Evolutionary conservation across 2,113 vertebrate genomes (phyloP).

Genomic region (Condylura cristata): DNA sequence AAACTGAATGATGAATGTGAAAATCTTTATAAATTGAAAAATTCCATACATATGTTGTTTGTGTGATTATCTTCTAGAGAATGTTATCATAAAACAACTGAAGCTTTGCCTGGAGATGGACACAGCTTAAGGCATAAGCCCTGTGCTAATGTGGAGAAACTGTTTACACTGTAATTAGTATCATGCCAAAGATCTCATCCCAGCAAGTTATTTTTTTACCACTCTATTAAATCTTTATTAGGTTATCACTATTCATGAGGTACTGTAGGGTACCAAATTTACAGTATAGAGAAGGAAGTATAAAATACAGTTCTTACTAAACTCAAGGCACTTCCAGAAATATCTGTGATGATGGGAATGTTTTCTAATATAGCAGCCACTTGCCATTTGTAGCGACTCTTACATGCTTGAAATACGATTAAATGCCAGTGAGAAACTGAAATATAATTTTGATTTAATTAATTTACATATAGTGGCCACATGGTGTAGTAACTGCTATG

Average conservation of each 20-base stretch:
- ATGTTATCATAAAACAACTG: background rate
- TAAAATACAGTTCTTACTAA: conserved; percentile 12
- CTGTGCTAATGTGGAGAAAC: background rate
- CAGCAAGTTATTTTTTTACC: conserved; percentile 33
- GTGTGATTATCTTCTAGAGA: background rate
- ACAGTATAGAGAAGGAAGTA: background rate
- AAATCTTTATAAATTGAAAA: conserved; percentile 35
- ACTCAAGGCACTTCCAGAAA: background rate
- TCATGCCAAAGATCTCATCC: background rate
- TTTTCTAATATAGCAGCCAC: background rate
- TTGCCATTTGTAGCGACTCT: background rate
- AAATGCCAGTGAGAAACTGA: conserved; percentile 1
- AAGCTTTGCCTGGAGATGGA: background rate
- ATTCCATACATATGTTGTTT: background rate
- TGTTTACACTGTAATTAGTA: background rate
- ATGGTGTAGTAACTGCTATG: background rate
- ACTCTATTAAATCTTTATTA: conserved; percentile 1
- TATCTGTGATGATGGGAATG: background rate
- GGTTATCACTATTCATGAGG: background rate
- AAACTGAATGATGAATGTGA: background rate
- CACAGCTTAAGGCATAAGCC: background rate
- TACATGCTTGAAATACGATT: conserved; percentile 25
- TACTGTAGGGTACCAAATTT: background rate
- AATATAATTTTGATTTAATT: conserved; percentile 8
- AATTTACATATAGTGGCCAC: background rate